Evolutionary conservation across 2,888 invertebrate species (phyloP), one percentile per base, ranked within the genome.

Genomic region (Phrixothrix hirtus): DNA sequence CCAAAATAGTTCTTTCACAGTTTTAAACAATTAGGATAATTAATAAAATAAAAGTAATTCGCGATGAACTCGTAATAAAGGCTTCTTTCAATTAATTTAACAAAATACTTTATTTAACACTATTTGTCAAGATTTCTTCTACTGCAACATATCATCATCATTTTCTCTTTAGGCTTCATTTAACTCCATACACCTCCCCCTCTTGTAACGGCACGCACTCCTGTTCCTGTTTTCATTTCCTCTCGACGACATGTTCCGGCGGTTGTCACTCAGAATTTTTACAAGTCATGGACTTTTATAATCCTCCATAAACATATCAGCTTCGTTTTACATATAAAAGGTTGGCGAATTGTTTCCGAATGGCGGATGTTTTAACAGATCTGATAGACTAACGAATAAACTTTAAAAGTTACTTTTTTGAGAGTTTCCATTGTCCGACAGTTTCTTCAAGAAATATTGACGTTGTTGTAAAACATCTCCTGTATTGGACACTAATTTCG

Each of bases 231-330:
- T 73, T 71, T 70, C 74, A 74, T 75, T 75, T 75, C 76, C 74
- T 69, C 57, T 66, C 67, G 69, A 69, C 70, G 69, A 67, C 71
- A 64, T 67, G 67, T 70, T 72, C 72, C 71, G 71, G 71, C 68
- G 70, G 58, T 73, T 75, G 75, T 75, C 76, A 75, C 75, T 75
- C 74, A 74, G 64, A 65, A 75, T 75, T 76, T 75, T 75, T 72
- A 75, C 76, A 75, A 75, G 72, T 75, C 75, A 76, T 76, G 74
- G 70, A 75, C 68, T 75, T 75, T 75, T 75, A 75, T 75, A 75
- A 74, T 75, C 74, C 66, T 60, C 72, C 68, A 73, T 73, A 72
- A 74, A 74, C 71, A 73, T 73, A 75, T 73, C 75, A 72, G 72
- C 71, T 71, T 69, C 69, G 70, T 70, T 74, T 74, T 74, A 69